Evolutionary conservation across 2,113 vertebrate genomes (phyloP).

Genomic region (Reinhardtius hippoglossoides): DNA sequence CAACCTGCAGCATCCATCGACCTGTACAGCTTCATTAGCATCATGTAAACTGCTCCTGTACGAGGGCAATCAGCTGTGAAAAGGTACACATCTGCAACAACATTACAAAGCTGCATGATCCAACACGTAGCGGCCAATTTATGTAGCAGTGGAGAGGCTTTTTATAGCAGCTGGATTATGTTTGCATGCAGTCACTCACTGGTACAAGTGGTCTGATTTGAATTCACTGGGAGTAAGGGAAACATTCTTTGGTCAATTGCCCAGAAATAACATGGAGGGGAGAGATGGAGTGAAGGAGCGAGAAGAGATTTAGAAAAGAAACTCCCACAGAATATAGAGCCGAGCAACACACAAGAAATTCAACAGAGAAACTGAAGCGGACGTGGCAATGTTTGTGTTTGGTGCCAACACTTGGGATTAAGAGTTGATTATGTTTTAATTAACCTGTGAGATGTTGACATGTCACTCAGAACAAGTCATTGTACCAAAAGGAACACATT

Average conservation of each 20-base stretch:
- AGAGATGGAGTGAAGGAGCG: conserved; percentile 18
- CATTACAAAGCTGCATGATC: conserved; percentile 20
- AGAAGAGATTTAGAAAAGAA: conserved; percentile 21
- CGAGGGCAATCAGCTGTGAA: conserved; percentile 30
- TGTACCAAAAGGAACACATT: not conserved
- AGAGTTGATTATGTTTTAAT: not conserved
- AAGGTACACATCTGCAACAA: conserved; percentile 39
- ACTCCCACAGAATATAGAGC: conserved; percentile 2
- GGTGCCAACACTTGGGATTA: not conserved
- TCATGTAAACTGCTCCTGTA: not conserved
- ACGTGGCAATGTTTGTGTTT: not conserved
- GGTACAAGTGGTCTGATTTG: conserved; percentile 47
- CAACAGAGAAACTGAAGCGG: not conserved
- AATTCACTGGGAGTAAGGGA: conserved; percentile 41
- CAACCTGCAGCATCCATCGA: not conserved
- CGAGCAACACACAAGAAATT: conserved; percentile 3
- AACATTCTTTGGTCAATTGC: conserved; percentile 57
- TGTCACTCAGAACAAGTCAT: not conserved
- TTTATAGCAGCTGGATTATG: conserved; percentile 44
- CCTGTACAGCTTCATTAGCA: conserved; percentile 4
- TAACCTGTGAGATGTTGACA: not conserved
- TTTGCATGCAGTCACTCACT: conserved; percentile 47
- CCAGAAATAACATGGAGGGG: conserved; percentile 30
- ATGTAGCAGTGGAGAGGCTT: conserved; percentile 24
- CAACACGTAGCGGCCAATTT: conserved; percentile 4